Percentiles rank a stretch among this genome's conserved stretches.
These are phyloP conservation scores for Siphonodentalium dalli DNA, from an alignment of 2,888 invertebrate genomes.

Conservation along the genomic window DNA sequence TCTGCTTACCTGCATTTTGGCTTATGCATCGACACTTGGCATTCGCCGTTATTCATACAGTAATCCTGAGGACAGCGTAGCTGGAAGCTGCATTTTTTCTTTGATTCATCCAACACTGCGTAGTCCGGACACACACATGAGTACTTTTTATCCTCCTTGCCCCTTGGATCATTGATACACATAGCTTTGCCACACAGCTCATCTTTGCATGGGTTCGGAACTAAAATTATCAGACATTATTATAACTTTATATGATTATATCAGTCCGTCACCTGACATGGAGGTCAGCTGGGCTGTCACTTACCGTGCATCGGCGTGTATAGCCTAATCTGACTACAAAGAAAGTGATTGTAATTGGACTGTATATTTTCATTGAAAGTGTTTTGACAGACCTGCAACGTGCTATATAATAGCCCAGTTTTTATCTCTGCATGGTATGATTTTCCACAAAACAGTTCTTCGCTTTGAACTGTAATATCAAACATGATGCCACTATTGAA, in stretches of 20 bases:
- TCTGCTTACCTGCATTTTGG: conserved; percentile 40
- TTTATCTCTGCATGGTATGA: too few species aligned
- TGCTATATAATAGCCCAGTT: too few species aligned
- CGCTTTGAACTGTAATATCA: too few species aligned
- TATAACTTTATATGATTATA: background rate
- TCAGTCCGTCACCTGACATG: too few species aligned
- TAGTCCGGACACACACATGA: conserved; percentile 65
- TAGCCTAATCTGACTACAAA: background rate
- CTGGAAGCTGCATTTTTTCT: conserved; percentile 34
- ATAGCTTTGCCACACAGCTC: conserved; percentile 54
- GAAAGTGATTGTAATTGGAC: too few species aligned
- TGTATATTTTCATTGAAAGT: too few species aligned
- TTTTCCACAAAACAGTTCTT: too few species aligned
- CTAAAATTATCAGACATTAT: conserved; percentile 3
- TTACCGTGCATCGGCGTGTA: too few species aligned
- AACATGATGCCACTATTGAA: too few species aligned
- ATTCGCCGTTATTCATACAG: conserved; percentile 70
- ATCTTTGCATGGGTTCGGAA: conserved; percentile 18
- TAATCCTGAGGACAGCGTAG: conserved; percentile 29
- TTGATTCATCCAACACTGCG: conserved; percentile 25
- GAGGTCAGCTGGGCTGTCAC: too few species aligned
- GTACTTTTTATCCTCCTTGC: conserved; percentile 26
- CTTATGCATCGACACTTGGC: conserved; percentile 64
- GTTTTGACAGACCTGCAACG: too few species aligned
- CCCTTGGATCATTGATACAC: conserved; percentile 65